Percentiles rank a stretch among this genome's conserved stretches.
These are phyloP conservation scores for Melikaiella ostensackeni DNA, from an alignment of 2,888 invertebrate genomes.

Conservation along the genomic window DNA sequence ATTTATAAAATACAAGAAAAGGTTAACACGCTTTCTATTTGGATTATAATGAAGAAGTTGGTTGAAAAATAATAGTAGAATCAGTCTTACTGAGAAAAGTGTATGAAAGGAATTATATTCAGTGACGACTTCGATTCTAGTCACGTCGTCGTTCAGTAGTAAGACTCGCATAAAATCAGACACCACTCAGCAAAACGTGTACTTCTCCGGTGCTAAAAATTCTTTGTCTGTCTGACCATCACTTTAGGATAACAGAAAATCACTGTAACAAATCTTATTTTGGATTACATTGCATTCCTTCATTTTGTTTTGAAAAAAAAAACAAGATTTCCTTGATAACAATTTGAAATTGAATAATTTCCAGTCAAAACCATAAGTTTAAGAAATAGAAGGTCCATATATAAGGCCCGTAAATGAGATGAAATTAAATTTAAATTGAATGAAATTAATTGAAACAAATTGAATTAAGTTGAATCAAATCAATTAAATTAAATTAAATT, in stretches of 20 bases:
- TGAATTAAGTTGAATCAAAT: no score
- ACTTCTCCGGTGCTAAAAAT: background rate
- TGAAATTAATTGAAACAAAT: no score
- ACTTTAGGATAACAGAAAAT: background rate
- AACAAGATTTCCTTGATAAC: no score
- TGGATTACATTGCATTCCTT: background rate
- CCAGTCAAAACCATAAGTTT: no score
- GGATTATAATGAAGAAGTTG: background rate
- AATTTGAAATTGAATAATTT: no score
- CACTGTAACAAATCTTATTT: background rate
- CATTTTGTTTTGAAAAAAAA: background rate
- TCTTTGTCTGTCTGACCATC: background rate
- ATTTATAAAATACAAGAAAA: no score
- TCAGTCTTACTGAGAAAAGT: background rate
- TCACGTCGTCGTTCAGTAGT: constrained; percentile 1
- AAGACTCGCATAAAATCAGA: background rate
- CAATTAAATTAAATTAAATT: no score
- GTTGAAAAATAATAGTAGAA: background rate
- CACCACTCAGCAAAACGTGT: no score
- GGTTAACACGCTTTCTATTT: background rate
- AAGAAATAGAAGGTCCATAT: no score
- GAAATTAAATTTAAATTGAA: no score
- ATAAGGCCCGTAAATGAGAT: no score
- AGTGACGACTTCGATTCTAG: background rate
- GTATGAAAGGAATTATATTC: constrained; percentile 1